Evolutionary conservation across 2,113 vertebrate species (phyloP).

Genomic region (Tympanuchus pallidicinctus): DNA sequence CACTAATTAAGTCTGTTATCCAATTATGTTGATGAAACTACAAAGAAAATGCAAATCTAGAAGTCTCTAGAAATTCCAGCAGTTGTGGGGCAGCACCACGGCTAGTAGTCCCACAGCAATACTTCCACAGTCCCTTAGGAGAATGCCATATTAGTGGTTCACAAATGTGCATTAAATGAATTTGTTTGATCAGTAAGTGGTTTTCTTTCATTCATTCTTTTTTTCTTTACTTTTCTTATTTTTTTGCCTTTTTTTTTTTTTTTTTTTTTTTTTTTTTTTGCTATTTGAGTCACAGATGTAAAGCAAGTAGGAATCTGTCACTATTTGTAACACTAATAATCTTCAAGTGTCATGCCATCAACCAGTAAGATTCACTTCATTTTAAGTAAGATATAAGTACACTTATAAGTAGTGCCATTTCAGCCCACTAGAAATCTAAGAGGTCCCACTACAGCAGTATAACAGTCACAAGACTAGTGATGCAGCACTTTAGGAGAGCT

Average conservation of each 20-base stretch:
- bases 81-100: constrained; percentile 53
- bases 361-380: constrained; percentile 58
- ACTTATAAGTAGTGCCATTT: constrained; percentile 65
- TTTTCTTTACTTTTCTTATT: constrained; percentile 14
- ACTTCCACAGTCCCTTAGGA: neutral
- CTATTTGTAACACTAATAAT: neutral
- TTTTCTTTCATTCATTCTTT: neutral
- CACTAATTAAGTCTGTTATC: constrained; percentile 73
- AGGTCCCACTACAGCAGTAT: constrained; percentile 75
- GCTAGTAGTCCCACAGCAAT: constrained; percentile 58
- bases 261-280: constrained; percentile 30
- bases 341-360: constrained; percentile 14
- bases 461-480: constrained; percentile 70
- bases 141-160: constrained; percentile 64
- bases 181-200: constrained; percentile 73
- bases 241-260: neutral
- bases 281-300: constrained; percentile 12
- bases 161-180: constrained; percentile 70
- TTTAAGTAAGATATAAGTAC: constrained; percentile 66
- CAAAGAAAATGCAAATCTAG: constrained; percentile 76
- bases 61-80: constrained; percentile 69
- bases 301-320: constrained; percentile 26
- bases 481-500: constrained; percentile 64
- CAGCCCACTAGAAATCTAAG: constrained; percentile 69
- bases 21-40: constrained; percentile 75